These are phyloP conservation scores for Heliconius aoede DNA, from an alignment of 2,888 invertebrate genomes.

Conservation along the genomic window DNA sequence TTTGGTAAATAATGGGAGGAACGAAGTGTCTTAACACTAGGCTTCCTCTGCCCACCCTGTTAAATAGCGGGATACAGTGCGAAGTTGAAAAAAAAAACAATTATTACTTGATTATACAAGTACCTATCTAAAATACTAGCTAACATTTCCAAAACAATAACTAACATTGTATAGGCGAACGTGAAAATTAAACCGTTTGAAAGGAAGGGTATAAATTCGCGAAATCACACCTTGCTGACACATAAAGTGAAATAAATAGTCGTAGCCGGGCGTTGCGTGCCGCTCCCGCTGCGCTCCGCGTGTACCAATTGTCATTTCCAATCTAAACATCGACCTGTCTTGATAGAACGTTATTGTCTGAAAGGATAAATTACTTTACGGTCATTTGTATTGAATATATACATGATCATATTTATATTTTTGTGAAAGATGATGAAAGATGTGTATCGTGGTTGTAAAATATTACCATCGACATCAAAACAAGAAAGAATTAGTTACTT, in stretches of 20 bases:
- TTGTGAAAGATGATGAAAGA: no score
- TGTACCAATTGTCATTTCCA: conserved; percentile 56
- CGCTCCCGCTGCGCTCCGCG: conserved; percentile 47
- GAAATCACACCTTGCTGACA: conserved; percentile 60
- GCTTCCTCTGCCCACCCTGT: no score
- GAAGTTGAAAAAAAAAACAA: not conserved
- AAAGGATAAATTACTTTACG: conserved; percentile 27
- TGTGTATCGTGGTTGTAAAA: not conserved
- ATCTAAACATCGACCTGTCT: conserved; percentile 49
- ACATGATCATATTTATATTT: not conserved
- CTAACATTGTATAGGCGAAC: conserved; percentile 36
- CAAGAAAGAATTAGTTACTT: conserved; percentile 17
- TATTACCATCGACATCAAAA: not conserved
- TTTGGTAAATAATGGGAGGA: no score
- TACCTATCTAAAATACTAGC: conserved; percentile 10
- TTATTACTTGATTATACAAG: not conserved
- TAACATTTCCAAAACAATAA: conserved; percentile 34
- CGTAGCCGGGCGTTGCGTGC: conserved; percentile 59
- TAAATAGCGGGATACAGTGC: no score
- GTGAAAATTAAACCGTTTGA: conserved; percentile 50
- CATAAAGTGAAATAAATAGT: conserved; percentile 71
- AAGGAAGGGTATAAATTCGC: conserved; percentile 56
- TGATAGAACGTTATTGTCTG: conserved; percentile 30
- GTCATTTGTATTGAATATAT: not conserved
- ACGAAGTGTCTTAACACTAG: no score